These are phyloP conservation scores for Sebastes goodei DNA, from an alignment of 2,797 vertebrate species.

Conservation along the genomic window DNA sequence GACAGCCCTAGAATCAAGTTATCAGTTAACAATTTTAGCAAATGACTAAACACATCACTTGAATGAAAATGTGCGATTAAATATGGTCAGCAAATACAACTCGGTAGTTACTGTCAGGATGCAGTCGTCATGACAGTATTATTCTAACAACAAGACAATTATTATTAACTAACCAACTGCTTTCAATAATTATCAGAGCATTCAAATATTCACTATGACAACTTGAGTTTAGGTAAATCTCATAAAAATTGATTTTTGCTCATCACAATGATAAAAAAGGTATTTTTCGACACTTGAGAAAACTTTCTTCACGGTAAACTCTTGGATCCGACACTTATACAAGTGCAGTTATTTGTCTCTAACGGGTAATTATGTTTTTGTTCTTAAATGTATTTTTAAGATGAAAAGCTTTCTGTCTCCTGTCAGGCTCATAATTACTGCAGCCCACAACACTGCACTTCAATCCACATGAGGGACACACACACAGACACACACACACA, in stretches of 20 bases:
- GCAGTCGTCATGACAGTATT: background rate
- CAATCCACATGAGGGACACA: background rate
- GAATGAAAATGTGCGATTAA: background rate
- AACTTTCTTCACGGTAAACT: background rate
- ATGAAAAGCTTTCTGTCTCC: conserved; percentile 30
- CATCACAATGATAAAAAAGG: background rate
- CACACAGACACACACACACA: background rate
- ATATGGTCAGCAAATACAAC: background rate
- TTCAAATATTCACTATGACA: background rate
- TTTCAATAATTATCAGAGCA: background rate
- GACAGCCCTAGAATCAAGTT: background rate
- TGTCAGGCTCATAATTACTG: conserved; percentile 21
- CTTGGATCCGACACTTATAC: conserved; percentile 10
- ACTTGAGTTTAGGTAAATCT: background rate
- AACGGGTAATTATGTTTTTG: conserved; percentile 17
- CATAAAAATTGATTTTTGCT: background rate
- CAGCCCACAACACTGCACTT: background rate
- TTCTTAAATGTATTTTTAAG: conserved; percentile 12
- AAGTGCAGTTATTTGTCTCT: conserved; percentile 16
- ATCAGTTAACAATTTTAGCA: background rate
- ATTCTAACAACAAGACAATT: background rate
- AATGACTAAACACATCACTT: background rate
- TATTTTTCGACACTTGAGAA: background rate
- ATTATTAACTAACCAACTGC: background rate
- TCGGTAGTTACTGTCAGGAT: background rate